Conservation (phyloP, 2,888 invertebrate species). For the Ceriagrion tenellum region DNA sequence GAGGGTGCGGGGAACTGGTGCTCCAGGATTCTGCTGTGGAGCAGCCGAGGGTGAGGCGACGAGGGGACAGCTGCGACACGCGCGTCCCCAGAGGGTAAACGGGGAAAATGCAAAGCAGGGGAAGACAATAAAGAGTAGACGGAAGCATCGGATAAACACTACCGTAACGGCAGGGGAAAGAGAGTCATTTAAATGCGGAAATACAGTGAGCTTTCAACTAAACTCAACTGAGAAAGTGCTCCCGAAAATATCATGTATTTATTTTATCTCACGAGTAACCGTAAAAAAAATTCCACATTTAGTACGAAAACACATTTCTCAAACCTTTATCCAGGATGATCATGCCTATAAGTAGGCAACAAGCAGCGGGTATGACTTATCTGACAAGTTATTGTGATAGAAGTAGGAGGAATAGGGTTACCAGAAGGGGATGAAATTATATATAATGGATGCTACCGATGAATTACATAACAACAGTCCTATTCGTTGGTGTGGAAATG, state of each 20-base stretch:
- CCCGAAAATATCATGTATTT: background rate
- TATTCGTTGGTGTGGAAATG: no score
- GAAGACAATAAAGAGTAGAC: background rate
- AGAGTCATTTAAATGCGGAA: background rate
- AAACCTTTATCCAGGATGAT: no score
- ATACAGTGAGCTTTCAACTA: background rate
- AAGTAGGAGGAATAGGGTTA: no score
- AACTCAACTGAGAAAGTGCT: background rate
- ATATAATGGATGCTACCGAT: no score
- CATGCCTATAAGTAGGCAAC: no score
- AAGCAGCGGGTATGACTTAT: no score
- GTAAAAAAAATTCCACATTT: no score
- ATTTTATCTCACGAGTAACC: background rate
- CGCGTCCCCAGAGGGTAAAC: background rate
- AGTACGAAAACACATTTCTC: no score
- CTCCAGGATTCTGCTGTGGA: background rate
- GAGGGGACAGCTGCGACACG: background rate
- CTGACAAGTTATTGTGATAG: no score
- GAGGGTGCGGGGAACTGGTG: background rate
- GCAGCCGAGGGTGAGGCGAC: no score
- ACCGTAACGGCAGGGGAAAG: background rate
- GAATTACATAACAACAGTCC: no score
- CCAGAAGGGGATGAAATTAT: no score
- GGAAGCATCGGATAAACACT: background rate
- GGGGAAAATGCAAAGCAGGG: background rate